phyloP scores from a whole-genome alignment of 2,888 invertebrate species.

The Tribolium freemani region DNA sequence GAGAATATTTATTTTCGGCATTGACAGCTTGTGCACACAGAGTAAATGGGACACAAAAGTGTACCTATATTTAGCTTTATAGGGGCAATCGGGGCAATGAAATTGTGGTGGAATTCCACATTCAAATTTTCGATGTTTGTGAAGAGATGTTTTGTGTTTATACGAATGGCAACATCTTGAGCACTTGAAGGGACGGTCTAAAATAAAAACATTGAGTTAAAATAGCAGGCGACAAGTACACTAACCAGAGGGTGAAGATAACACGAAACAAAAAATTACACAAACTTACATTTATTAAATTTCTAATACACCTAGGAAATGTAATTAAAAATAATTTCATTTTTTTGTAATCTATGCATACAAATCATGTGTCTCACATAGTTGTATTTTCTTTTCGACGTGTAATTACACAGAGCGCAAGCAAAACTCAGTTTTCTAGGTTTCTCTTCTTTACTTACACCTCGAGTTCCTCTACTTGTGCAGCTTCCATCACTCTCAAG shows the following conservation, averaged over 20 bases:
- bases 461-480: too few species aligned
- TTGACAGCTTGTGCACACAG: conserved; percentile 10
- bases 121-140: conserved; percentile 52
- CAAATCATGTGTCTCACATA: conserved; percentile 9
- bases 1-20: neutral
- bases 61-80: conserved; percentile 46
- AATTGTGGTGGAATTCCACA: conserved; percentile 49
- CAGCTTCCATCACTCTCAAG: neutral
- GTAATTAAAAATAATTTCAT: neutral
- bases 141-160: conserved; percentile 55
- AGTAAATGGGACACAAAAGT: conserved; percentile 43
- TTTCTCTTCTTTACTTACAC: too few species aligned
- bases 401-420: neutral
- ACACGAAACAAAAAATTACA: too few species aligned
- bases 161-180: conserved; percentile 41
- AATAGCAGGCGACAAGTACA: too few species aligned
- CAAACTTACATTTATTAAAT: neutral
- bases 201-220: neutral
- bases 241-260: too few species aligned
- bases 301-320: neutral
- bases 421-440: too few species aligned
- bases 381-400: conserved; percentile 4
- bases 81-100: conserved; percentile 47
- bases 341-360: neutral
- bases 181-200: conserved; percentile 3